phyloP scores from a whole-genome alignment of 2,888 invertebrate species.

The Drosophila demipolita region DNA sequence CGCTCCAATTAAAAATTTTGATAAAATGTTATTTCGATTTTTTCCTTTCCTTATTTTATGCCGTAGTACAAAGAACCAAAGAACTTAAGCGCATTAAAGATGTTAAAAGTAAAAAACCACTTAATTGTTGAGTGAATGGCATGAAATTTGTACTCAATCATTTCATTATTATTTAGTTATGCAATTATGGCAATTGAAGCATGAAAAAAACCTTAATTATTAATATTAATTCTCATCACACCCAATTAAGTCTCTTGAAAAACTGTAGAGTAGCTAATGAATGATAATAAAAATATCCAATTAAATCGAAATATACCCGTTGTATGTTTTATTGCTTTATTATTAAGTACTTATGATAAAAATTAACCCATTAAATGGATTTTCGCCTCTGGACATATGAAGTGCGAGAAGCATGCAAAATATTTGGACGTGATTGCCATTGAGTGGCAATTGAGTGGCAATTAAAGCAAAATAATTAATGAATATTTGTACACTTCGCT shows the following conservation, averaged over 20 bases:
- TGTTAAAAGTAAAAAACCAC: neutral
- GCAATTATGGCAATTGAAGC: neutral
- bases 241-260: neutral
- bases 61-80: neutral
- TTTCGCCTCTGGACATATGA: conserved; percentile 34
- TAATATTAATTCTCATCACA: neutral
- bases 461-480: conserved; percentile 56
- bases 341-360: neutral
- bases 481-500: conserved; percentile 30
- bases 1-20: neutral
- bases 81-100: neutral
- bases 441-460: conserved; percentile 35
- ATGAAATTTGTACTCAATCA: neutral
- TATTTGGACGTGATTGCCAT: conserved; percentile 49
- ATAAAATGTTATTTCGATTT: neutral
- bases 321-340: neutral
- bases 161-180: neutral
- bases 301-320: neutral
- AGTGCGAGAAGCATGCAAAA: conserved; percentile 30
- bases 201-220: neutral
- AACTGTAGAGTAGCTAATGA: neutral
- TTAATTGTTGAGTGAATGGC: neutral
- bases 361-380: conserved; percentile 21
- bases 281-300: neutral
- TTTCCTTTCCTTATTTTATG: neutral